Conservation (phyloP, 2,888 invertebrate genomes). For the Scaptomyza tumidula region DNA sequence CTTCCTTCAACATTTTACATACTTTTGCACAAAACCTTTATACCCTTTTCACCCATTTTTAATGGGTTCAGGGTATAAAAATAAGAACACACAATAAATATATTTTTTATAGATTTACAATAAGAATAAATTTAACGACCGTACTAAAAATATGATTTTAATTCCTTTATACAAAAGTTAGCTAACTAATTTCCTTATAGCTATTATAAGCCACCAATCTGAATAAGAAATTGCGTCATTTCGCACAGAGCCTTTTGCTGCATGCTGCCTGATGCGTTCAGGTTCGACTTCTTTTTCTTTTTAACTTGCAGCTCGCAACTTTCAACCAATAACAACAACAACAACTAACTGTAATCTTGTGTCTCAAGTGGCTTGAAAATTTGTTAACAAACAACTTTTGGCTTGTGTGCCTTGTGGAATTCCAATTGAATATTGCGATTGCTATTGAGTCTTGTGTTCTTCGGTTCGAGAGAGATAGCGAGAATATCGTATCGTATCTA, state of each 20-base stretch:
- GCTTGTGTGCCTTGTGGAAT: constrained; percentile 35
- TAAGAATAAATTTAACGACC: not conserved
- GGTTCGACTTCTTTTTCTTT: constrained; percentile 39
- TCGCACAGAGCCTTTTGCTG: constrained; percentile 9
- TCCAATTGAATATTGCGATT: constrained; percentile 4
- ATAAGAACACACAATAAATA: no score
- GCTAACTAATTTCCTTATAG: constrained; percentile 19
- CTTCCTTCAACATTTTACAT: no score
- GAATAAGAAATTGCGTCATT: constrained; percentile 21
- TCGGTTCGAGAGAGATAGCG: not conserved
- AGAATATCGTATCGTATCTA: constrained; percentile 43
- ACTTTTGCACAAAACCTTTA: no score
- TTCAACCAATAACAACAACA: constrained; percentile 7
- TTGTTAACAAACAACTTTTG: constrained; percentile 41
- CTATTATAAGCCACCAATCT: constrained; percentile 19
- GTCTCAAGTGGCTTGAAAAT: constrained; percentile 64
- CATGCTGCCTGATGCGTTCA: constrained; percentile 41
- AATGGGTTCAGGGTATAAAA: no score
- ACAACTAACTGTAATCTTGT: constrained; percentile 62
- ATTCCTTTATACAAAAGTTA: not conserved
- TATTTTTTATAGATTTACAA: not conserved
- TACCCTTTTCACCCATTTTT: no score
- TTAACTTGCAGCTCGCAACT: constrained; percentile 1
- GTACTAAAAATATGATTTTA: not conserved
- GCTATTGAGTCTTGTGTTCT: not conserved